Base-by-base conservation (phyloP, 1,140 invertebrate species). In the Drosophila varians region DNA sequence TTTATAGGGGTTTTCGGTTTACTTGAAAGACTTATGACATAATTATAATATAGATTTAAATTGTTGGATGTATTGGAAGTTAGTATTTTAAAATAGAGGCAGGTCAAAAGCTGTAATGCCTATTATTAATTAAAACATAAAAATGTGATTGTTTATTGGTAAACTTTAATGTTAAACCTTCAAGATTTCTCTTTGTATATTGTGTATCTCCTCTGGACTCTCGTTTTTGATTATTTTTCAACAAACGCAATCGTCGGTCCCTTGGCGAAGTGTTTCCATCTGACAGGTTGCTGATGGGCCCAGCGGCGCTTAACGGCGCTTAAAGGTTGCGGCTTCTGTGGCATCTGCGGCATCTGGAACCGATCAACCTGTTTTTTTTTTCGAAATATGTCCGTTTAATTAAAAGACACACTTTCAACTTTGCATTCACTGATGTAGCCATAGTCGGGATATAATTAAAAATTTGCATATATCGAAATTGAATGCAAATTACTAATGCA, bases 391-490 rank as follows among this genome's bases (percentile, higher is more conserved):
- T 28, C 48, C 28, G 42, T 83, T 78, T 83, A 75, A 83, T 79
- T 57, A 79, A 83, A 75, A 54, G 34, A 12, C 26, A 42, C 12
- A 12, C 6, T 38, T 5, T 16, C 12, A 36, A 9, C 26, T 16
- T 16, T 14, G 2, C 34, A 14, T 42, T 42, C 16, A 42, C 16
- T n/a, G 11, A n/a, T 4, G 28, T 31, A n/a, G 40, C 45, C 45
- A 28, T 42, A 9, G 38, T 1, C 16, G 16, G 55, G 54, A 55
- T 55, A 73, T 83, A 60, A 56, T 69, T 77, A 42, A 42, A 70
- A 77, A 78, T 82, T 70, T 78, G 56, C 75, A 83, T 83, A 66
- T 58, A 73, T 36, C 61, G 28, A 72, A 76, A 86, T 73, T 73
- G 68, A 76, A 84, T 86, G 56, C 69, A 74, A 77, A 77, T 83